A percentile compares a stretch with the other conserved stretches of the same genome.
Conservation (phyloP, 2,113 vertebrate species). For the Neogale vison region DNA sequence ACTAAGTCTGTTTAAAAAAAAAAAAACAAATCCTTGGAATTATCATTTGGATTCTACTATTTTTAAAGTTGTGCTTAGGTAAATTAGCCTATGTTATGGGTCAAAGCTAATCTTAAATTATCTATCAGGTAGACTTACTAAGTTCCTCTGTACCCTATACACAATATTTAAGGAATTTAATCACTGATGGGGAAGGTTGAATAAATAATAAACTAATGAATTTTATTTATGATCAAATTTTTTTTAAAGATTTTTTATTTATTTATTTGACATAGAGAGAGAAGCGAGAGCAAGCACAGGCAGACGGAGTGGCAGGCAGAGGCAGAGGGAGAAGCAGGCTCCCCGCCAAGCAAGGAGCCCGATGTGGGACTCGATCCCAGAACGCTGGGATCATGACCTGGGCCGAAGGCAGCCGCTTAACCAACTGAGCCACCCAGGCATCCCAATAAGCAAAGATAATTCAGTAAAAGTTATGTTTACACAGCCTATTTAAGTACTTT, state of each 20-base stretch:
- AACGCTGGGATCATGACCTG: too few relatives aligned
- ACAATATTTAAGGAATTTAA: background rate
- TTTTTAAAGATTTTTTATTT: too few relatives aligned
- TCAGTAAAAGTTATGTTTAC: background rate
- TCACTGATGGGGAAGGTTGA: background rate
- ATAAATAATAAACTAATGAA: background rate
- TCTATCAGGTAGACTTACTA: background rate
- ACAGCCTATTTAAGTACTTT: background rate
- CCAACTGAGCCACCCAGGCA: too few relatives aligned
- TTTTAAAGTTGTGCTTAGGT: background rate
- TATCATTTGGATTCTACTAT: background rate
- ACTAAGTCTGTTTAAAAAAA: background rate
- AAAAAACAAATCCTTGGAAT: background rate
- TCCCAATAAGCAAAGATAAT: constrained; percentile 6
- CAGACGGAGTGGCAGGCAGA: too few relatives aligned
- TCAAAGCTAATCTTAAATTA: background rate
- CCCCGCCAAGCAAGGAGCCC: too few relatives aligned
- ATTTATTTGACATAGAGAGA: too few relatives aligned
- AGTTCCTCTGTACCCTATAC: background rate
- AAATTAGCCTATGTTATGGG: background rate
- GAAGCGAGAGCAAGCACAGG: too few relatives aligned
- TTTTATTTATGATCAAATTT: background rate
- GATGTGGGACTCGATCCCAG: too few relatives aligned
- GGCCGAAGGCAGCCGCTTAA: too few relatives aligned
- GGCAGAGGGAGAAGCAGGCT: too few relatives aligned